These are phyloP conservation scores for Beroe forskalii DNA, from an alignment of 37 sponge, comb jelly and placozoan species.

Conservation along the genomic window DNA sequence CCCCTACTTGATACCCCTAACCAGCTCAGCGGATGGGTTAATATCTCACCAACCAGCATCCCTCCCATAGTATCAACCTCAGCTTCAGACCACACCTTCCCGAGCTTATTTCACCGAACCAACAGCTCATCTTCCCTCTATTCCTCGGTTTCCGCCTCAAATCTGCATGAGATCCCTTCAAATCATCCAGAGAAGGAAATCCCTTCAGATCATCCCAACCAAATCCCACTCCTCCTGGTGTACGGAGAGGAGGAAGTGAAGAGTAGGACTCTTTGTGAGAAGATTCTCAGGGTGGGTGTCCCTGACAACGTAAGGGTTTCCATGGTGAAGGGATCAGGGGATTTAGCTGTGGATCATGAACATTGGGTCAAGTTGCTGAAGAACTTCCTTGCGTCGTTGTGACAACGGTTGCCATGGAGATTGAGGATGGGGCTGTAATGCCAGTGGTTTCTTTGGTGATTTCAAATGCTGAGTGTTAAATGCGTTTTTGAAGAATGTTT, in stretches of 20 bases:
- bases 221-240: background rate
- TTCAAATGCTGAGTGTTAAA: background rate
- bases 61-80: background rate
- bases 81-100: no score
- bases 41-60: background rate
- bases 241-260: constrained; percentile 24
- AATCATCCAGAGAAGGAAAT: no score
- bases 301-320: background rate
- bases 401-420: background rate
- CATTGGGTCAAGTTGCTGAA: background rate
- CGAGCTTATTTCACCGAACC: no score
- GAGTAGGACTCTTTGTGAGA: background rate
- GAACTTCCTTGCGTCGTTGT: background rate
- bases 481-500: background rate
- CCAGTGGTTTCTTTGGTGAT: no score
- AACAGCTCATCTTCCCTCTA: background rate
- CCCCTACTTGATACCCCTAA: background rate
- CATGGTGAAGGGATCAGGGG: background rate
- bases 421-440: no score
- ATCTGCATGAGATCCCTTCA: no score
- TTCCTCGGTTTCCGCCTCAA: no score
- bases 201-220: no score
- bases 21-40: background rate
- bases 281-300: background rate
- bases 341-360: background rate